phyloP scores from a whole-genome alignment of 2,113 vertebrate species.

The Cacatua alba region DNA sequence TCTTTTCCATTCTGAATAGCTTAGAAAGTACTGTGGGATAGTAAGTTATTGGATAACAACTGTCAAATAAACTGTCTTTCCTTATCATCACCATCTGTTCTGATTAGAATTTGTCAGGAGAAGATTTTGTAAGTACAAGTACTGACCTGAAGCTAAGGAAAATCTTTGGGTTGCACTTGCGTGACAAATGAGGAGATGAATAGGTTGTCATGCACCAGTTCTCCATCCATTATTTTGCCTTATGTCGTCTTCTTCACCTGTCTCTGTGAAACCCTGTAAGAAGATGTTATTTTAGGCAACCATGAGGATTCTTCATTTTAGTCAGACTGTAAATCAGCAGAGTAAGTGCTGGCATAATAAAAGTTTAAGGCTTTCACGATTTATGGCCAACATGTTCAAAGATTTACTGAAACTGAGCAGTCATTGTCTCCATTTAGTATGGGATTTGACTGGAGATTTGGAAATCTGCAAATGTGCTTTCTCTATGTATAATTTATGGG shows the following conservation, averaged over 20 bases:
- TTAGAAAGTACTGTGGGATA: not conserved
- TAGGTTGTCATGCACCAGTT: not conserved
- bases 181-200: not conserved
- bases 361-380: not conserved
- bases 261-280: not conserved
- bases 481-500: not conserved
- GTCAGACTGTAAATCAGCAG: conserved; percentile 13
- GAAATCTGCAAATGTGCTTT: not conserved
- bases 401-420: not conserved
- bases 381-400: not conserved
- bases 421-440: not conserved
- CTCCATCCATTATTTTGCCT: not conserved
- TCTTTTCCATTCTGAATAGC: not conserved
- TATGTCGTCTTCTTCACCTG: not conserved
- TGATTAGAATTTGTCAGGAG: not conserved
- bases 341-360: not conserved
- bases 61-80: not conserved
- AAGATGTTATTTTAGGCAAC: not conserved
- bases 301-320: not conserved
- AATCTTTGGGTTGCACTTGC: not conserved
- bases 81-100: not conserved
- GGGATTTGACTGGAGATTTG: not conserved
- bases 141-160: not conserved
- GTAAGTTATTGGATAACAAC: not conserved
- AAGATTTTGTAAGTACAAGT: not conserved